Conservation (phyloP, 2,113 vertebrate species). For the Oenanthe melanoleuca region DNA sequence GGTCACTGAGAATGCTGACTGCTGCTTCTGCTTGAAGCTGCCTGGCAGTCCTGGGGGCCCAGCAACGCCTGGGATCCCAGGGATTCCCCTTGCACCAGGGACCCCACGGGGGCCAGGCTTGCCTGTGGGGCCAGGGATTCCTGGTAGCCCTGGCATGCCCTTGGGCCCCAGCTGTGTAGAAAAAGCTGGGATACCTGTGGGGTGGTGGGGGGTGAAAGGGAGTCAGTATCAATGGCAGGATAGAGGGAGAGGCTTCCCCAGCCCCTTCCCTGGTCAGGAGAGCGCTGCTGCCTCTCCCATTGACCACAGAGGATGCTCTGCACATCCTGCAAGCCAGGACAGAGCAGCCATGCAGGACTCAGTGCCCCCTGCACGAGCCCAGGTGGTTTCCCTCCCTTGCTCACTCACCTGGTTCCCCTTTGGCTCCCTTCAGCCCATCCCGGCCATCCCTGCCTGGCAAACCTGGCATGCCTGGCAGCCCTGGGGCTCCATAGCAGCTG, state of each 20-base stretch:
- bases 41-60: slow-evolving; percentile 67
- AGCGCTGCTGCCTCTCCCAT: background rate
- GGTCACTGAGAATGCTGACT: slow-evolving; percentile 79
- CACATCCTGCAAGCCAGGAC: background rate
- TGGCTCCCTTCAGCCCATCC: slow-evolving; percentile 78
- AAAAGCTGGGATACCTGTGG: slow-evolving; percentile 67
- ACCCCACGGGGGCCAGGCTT: slow-evolving; percentile 69
- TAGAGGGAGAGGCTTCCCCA: background rate
- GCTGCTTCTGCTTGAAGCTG: slow-evolving; percentile 60
- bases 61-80: background rate
- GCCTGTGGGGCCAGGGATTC: slow-evolving; percentile 62
- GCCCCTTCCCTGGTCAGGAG: background rate
- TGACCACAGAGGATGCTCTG: background rate
- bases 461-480: slow-evolving; percentile 80
- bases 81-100: background rate
- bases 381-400: background rate
- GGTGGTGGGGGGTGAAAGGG: background rate
- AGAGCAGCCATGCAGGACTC: fast-evolving
- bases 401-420: slow-evolving; percentile 79
- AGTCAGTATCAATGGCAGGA: background rate
- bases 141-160: slow-evolving; percentile 71
- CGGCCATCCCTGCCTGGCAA: slow-evolving; percentile 85
- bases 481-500: slow-evolving; percentile 72
- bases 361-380: fast-evolving
- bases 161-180: slow-evolving; percentile 51